Evolutionary conservation across 2,888 invertebrate genomes (phyloP).

Genomic region (Lutraria lutraria): DNA sequence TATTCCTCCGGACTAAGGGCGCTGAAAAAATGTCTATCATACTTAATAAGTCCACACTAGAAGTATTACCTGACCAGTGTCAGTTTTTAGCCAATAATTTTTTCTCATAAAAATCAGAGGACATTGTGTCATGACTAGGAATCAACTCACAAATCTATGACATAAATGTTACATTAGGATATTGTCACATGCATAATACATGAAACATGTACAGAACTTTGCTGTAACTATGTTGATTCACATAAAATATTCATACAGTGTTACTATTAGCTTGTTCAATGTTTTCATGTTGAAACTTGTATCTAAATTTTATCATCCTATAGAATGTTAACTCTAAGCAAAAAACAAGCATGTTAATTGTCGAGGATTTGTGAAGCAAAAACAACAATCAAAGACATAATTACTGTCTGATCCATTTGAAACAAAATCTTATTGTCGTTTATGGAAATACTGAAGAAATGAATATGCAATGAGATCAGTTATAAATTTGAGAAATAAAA

Average conservation of each 20-base stretch:
- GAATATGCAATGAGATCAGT: too few relatives aligned
- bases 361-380: too few relatives aligned
- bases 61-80: not conserved
- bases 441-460: too few relatives aligned
- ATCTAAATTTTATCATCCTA: not conserved
- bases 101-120: not conserved
- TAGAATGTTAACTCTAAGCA: too few relatives aligned
- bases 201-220: not conserved
- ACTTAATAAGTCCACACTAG: not conserved
- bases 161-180: conserved; percentile 1
- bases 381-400: too few relatives aligned
- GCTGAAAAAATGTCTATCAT: not conserved
- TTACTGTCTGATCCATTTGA: too few relatives aligned
- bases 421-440: too few relatives aligned
- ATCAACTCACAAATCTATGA: conserved; percentile 1
- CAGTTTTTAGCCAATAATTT: not conserved
- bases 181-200: conserved; percentile 16
- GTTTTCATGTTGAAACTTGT: not conserved
- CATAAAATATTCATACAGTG: conserved; percentile 5
- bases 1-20: not conserved
- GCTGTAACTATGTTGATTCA: not conserved
- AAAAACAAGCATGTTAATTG: too few relatives aligned
- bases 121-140: not conserved
- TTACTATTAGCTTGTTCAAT: not conserved
- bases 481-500: too few relatives aligned